These are phyloP conservation scores for Globia sparganii DNA, from an alignment of 2,888 invertebrate genomes.

Conservation along the genomic window DNA sequence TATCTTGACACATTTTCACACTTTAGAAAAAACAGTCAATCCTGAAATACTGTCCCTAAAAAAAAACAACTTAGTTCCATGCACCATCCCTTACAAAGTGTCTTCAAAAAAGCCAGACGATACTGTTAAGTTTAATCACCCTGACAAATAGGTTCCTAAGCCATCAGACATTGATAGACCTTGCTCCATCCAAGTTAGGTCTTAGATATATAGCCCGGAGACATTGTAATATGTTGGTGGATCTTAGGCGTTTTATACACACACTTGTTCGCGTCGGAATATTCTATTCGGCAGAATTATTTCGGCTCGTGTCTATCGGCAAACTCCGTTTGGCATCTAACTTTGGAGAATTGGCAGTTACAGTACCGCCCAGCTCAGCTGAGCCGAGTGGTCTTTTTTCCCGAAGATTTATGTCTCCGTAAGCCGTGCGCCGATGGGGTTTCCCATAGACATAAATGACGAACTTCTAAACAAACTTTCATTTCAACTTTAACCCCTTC, in stretches of 20 bases:
- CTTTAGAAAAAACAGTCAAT: background rate
- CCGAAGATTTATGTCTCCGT: background rate
- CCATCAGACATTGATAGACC: constrained; percentile 48
- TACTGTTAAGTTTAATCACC: constrained; percentile 14
- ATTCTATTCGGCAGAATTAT: background rate
- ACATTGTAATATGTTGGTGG: constrained; percentile 41
- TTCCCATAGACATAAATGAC: background rate
- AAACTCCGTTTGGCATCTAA: background rate
- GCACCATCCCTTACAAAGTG: too few species aligned
- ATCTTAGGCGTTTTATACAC: constrained; percentile 11
- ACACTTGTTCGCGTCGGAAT: background rate
- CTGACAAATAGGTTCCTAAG: constrained; percentile 38
- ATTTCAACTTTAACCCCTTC: too few species aligned
- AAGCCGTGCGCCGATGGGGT: background rate
- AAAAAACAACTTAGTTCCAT: background rate
- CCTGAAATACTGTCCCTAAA: background rate
- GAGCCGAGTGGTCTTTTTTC: background rate
- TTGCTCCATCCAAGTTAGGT: constrained; percentile 26
- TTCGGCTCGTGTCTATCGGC: background rate
- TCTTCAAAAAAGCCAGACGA: constrained; percentile 1
- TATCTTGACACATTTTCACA: background rate
- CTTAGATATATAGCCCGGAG: constrained; percentile 29
- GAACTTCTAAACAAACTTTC: background rate
- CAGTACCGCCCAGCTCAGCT: background rate
- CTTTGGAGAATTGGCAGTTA: background rate